Conservation (phyloP, 2,888 invertebrate species). For the Stegophylla sp. region DNA sequence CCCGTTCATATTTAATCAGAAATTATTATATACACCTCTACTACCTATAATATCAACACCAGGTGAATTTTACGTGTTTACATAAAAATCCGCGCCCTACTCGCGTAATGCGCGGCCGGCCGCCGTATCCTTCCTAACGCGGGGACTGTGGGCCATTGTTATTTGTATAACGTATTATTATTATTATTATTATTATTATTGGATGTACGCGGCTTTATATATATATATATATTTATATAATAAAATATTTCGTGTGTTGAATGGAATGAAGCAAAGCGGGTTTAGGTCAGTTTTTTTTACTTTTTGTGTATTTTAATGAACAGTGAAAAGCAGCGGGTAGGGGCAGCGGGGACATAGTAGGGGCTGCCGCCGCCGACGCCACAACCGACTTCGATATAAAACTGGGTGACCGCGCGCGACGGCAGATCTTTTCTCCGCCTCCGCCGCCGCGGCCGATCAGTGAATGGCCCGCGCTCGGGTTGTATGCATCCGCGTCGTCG, state of each 20-base stretch:
- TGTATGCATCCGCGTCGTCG: slow-evolving; percentile 9
- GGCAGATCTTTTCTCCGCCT: slow-evolving; percentile 46
- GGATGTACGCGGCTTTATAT: not conserved
- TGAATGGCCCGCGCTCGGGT: slow-evolving; percentile 53
- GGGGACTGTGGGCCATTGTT: not conserved
- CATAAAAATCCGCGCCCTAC: no score
- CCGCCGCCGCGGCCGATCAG: no score
- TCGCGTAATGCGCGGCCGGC: no score
- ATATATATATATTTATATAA: no score
- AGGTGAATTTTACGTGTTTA: no score
- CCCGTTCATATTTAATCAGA: no score
- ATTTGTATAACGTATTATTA: not conserved
- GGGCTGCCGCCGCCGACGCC: slow-evolving; percentile 14
- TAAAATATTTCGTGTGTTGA: slow-evolving; percentile 13
- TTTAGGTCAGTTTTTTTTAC: slow-evolving; percentile 32
- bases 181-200: no score
- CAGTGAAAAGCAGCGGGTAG: slow-evolving; percentile 24
- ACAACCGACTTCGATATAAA: slow-evolving; percentile 32
- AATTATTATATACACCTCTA: no score
- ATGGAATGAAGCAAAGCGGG: slow-evolving; percentile 36
- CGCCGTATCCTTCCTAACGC: no score
- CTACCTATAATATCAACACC: no score
- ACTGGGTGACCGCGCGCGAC: slow-evolving; percentile 40
- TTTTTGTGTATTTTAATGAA: no score
- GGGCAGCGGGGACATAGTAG: slow-evolving; percentile 21